Evolutionary conservation across 2,888 invertebrate species (phyloP).

Genomic region (Ormyrus thymus): DNA sequence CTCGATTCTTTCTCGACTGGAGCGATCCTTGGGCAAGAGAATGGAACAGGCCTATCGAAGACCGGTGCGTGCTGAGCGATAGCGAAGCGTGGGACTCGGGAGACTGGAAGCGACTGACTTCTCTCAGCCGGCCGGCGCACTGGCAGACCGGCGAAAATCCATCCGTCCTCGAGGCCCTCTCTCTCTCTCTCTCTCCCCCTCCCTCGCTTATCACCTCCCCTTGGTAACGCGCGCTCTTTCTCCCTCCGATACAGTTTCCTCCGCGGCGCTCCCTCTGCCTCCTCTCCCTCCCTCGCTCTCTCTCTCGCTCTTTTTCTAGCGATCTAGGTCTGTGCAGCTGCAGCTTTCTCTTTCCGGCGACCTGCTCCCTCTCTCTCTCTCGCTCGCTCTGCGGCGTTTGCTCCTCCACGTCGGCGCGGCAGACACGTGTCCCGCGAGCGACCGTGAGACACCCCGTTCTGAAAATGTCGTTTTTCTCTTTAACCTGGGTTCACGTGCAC

Average conservation of each 20-base stretch:
- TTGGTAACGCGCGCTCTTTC: neutral
- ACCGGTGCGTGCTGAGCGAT: neutral
- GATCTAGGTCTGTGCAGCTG: neutral
- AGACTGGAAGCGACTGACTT: conserved; percentile 71
- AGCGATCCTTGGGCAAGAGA: too few species aligned
- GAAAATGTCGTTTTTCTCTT: neutral
- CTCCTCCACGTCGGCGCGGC: neutral
- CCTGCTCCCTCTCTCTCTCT: conserved; percentile 33
- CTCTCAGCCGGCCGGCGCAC: conserved; percentile 58
- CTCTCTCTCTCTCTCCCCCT: conserved; percentile 19
- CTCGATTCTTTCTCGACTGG: conserved; percentile 16
- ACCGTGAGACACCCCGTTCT: neutral
- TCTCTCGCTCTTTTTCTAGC: conserved; percentile 10
- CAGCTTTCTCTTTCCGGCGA: conserved; percentile 13
- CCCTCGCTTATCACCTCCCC: neutral
- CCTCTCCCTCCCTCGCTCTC: conserved; percentile 1
- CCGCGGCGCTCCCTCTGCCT: neutral
- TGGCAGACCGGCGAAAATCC: conserved; percentile 55
- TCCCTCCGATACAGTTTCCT: neutral
- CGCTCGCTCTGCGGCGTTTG: conserved; percentile 12
- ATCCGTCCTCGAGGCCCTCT: conserved; percentile 49
- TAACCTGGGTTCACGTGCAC: neutral
- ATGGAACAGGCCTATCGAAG: too few species aligned
- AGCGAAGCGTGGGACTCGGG: conserved; percentile 68
- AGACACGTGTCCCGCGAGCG: conserved; percentile 29